Evolutionary conservation across 2,888 invertebrate genomes (phyloP), one percentile per base, ranked within the genome.

Genomic region (Acleris sparsana): DNA sequence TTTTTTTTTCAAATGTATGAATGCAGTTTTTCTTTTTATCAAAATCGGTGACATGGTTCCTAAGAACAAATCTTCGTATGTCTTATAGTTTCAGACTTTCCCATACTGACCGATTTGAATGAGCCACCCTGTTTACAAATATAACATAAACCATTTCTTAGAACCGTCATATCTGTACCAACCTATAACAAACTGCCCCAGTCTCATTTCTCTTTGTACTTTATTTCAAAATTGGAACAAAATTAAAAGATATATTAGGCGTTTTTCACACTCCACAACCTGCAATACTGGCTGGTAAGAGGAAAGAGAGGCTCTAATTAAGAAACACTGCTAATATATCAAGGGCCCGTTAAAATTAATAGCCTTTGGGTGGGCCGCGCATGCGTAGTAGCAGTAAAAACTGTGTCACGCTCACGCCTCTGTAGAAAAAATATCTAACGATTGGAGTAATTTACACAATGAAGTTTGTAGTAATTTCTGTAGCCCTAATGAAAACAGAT

Each of bases 271-370:
- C 66, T 51, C 61, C 29, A 61, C 55, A 18, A 58, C 56, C 59
- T 62, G 59, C 63, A 63, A 66, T 66, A 68, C 65, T 62, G 56
- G 53, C 33, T 62, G 51, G 53, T 70, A 69, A 76, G 75, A 73
- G 73, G 74, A 77, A 80, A 80, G 72, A 70, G 72, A 73, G 69
- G 69, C 71, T 74, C 76, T 80, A 84, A 85, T 87, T 84, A 85
- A 78, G 78, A 79, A 80, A 80, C 78, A 72, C 73, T 70, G 78
- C 76, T 79, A 78, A 84, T 82, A 78, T 83, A 83, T 80, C 74
- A 79, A 78, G 76, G 55, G 77, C 74, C 73, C 72, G 74, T 76
- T 77, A 78, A 78, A 81, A 82, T 84, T 80, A 82, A 84, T 82
- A 76, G 75, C 73, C 72, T 71, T 70, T 69, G 71, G 69, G 68